These are phyloP conservation scores for Corythornis vintsioides DNA, from an alignment of 2,113 vertebrate species.

Conservation along the genomic window DNA sequence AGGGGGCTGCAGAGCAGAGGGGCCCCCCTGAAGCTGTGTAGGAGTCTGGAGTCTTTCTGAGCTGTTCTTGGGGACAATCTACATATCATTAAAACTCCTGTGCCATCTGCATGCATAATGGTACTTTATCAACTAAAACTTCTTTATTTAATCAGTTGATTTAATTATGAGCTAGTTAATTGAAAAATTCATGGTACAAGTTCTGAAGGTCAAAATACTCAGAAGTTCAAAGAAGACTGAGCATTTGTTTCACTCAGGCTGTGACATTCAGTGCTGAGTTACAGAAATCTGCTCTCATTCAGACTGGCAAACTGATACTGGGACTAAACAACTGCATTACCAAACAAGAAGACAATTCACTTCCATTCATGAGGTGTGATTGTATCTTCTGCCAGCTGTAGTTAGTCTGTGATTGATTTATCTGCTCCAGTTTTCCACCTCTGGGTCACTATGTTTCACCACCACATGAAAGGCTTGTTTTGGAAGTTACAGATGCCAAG, in stretches of 20 bases:
- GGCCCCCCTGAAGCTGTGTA: background rate
- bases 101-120: conserved; percentile 58
- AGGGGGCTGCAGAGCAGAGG: background rate
- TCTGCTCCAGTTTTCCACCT: background rate
- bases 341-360: conserved; percentile 50
- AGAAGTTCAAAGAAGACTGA: conserved; percentile 53
- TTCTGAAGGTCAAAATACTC: conserved; percentile 72
- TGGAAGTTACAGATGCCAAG: background rate
- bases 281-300: conserved; percentile 35
- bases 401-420: conserved; percentile 44
- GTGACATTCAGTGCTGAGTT: conserved; percentile 1
- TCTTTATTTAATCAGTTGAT: conserved; percentile 74
- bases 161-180: conserved; percentile 75
- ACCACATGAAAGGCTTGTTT: background rate
- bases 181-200: conserved; percentile 71
- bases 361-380: conserved; percentile 16
- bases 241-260: background rate
- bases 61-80: conserved; percentile 56
- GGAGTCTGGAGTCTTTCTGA: conserved; percentile 13
- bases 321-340: conserved; percentile 52
- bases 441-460: background rate
- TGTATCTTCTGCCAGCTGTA: background rate
- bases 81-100: conserved; percentile 63
- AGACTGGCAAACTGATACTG: conserved; percentile 44
- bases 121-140: conserved; percentile 72